Evolutionary conservation across 2,797 vertebrate species (phyloP), one percentile per base, ranked within the genome.

Genomic region (Pelochelys cantorii): DNA sequence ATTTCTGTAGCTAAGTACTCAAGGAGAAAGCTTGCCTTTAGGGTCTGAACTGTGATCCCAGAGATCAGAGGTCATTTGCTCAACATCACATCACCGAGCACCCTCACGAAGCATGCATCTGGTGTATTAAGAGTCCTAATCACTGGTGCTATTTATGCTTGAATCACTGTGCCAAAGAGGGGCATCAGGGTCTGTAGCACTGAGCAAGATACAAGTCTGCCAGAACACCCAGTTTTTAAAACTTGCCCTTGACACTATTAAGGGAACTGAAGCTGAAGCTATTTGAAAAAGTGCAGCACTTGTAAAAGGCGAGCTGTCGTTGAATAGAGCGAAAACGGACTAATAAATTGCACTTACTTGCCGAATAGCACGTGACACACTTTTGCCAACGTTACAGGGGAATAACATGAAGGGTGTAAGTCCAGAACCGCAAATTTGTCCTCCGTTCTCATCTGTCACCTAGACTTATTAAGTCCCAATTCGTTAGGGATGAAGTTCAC

Each of bases 161-260:
- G 86, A 0, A 29, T 82, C 56, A 29, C 60, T 23, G 48, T 27
- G 68, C 79, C 87, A 25, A 56, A 9, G 20, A 59, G 79, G 55
- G 62, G 75, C 48, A 52, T 2, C 0, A 34, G 75, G 52, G 37
- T 4, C 79, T 59, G 82, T 87, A 71, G 68, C 31, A 84, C 77
- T 74, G 13, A 84, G n/a, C 75, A 92, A 88, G 68, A 88, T 86
- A 62, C 68, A 93, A 92, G 93, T 12, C 17, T 78, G 29, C 89
- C 86, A 95, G 84, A 82, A 91, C 56, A 29, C 18, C 59, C 77
- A 0, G 1, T 55, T 83, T 75, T 53, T 87, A 62, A 82, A 93
- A 18, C 5, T 71, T 0, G 0, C 31, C 18, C 22, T 1, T 82
- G 15, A 34, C 11, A 2, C 27, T 60, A 94, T 29, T 62, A 80